A percentile compares a stretch with the other conserved stretches of the same genome.
These are phyloP conservation scores for Euspilapteryx auroguttella DNA, from an alignment of 2,888 invertebrate genomes.

Conservation along the genomic window DNA sequence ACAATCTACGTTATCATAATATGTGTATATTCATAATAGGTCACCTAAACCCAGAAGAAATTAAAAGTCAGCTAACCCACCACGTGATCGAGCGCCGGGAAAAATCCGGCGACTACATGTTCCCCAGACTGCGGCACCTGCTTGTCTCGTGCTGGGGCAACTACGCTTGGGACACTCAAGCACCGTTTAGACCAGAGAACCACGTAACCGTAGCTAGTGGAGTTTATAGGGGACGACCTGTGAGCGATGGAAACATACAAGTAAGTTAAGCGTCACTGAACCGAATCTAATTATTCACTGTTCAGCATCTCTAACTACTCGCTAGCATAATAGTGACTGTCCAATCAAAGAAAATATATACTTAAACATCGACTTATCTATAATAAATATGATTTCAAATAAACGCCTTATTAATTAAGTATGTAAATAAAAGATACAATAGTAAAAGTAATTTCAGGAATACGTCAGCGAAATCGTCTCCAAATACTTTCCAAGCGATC, in stretches of 20 bases:
- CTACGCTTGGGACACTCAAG: constrained; percentile 71
- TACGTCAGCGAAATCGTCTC: constrained; percentile 77
- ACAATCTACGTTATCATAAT: no score
- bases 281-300: no score
- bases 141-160: constrained; percentile 75
- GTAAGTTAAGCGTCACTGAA: constrained; percentile 40
- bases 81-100: constrained; percentile 58
- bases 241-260: constrained; percentile 75
- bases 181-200: constrained; percentile 67
- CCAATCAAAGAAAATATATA: no score
- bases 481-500: constrained; percentile 71
- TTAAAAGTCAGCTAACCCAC: constrained; percentile 43
- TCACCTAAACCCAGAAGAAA: constrained; percentile 50
- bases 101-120: constrained; percentile 60
- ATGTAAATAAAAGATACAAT: constrained; percentile 73
- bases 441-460: constrained; percentile 73
- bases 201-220: constrained; percentile 67
- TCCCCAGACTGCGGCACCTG: constrained; percentile 67
- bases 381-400: no score
- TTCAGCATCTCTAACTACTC: no score
- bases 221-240: constrained; percentile 68
- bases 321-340: no score
- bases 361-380: no score
- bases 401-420: no score
- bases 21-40: no score